Percentiles rank a stretch among this genome's conserved stretches.
Conservation (phyloP, 2,797 vertebrate species). For the Lindbergichthys nudifrons region DNA sequence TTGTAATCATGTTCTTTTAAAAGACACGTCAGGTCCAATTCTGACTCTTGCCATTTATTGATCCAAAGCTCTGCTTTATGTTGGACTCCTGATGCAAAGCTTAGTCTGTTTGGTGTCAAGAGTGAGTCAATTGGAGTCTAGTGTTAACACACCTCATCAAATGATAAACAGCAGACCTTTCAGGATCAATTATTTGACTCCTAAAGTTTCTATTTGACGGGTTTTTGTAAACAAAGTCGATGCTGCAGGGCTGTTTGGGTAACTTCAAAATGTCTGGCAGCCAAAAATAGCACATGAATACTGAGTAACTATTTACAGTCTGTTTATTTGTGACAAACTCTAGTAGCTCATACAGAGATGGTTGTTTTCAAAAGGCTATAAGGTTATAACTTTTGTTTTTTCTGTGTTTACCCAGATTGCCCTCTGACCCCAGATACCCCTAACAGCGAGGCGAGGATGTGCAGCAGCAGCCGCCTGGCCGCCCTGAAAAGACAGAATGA, state of each 20-base stretch:
- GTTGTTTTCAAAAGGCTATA: conserved; percentile 16
- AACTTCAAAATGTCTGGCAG: conserved; percentile 36
- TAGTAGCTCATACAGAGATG: not conserved
- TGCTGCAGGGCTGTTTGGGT: conserved; percentile 40
- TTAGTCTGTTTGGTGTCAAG: conserved; percentile 9
- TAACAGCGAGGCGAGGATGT: conserved; percentile 90
- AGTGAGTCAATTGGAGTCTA: conserved; percentile 18
- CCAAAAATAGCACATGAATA: conserved; percentile 45
- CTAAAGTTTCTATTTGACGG: conserved; percentile 28
- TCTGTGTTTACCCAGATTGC: conserved; percentile 85
- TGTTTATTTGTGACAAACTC: conserved; percentile 33
- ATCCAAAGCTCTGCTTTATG: not conserved
- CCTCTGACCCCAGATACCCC: conserved; percentile 95
- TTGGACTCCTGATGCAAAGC: not conserved
- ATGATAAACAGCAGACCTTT: conserved; percentile 36
- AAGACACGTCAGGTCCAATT: not conserved
- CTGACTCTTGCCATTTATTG: not conserved
- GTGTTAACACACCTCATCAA: conserved; percentile 43
- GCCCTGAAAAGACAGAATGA: conserved; percentile 95
- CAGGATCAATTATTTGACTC: conserved; percentile 24
- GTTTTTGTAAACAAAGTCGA: conserved; percentile 38
- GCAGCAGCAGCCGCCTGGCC: conserved; percentile 90
- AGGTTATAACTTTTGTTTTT: conserved; percentile 14
- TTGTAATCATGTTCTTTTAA: not conserved
- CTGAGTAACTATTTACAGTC: conserved; percentile 40